A percentile compares a stretch with the other conserved stretches of the same genome.
phyloP scores from a whole-genome alignment of 2,888 invertebrate genomes.

The Limnephilus lunatus region DNA sequence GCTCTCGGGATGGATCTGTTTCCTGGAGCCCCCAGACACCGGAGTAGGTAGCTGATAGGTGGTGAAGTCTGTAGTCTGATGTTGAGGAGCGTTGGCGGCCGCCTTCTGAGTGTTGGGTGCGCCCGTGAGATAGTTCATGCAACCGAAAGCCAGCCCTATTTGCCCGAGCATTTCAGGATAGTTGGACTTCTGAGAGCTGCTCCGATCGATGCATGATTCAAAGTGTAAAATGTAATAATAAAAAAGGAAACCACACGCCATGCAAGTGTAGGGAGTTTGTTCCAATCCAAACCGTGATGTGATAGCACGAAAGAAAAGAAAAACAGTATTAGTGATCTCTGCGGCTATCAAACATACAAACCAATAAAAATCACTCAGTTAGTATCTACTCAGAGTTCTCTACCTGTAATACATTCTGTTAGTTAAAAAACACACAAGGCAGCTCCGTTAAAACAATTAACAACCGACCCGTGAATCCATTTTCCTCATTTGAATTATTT shows the following conservation, averaged over 20 bases:
- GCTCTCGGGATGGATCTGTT: constrained; percentile 75
- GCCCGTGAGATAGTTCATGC: constrained; percentile 76
- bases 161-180: constrained; percentile 78
- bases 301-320: constrained; percentile 69
- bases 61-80: constrained; percentile 67
- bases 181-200: constrained; percentile 76
- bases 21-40: constrained; percentile 70
- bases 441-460: not conserved
- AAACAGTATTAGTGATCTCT: constrained; percentile 40
- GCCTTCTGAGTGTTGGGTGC: not conserved
- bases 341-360: constrained; percentile 2
- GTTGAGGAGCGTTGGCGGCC: constrained; percentile 66
- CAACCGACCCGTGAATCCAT: constrained; percentile 9
- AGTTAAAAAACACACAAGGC: not conserved
- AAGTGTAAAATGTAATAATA: constrained; percentile 10
- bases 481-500: not conserved
- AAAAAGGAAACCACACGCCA: constrained; percentile 26
- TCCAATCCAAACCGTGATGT: constrained; percentile 68
- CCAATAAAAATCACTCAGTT: not conserved
- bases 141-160: constrained; percentile 77
- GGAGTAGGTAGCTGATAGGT: constrained; percentile 63
- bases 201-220: not conserved
- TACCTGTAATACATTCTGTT: not conserved
- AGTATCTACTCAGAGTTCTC: not conserved
- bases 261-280: constrained; percentile 31